Evolutionary conservation across 2,113 vertebrate species (phyloP).

Genomic region (Pogonocichla stellata): DNA sequence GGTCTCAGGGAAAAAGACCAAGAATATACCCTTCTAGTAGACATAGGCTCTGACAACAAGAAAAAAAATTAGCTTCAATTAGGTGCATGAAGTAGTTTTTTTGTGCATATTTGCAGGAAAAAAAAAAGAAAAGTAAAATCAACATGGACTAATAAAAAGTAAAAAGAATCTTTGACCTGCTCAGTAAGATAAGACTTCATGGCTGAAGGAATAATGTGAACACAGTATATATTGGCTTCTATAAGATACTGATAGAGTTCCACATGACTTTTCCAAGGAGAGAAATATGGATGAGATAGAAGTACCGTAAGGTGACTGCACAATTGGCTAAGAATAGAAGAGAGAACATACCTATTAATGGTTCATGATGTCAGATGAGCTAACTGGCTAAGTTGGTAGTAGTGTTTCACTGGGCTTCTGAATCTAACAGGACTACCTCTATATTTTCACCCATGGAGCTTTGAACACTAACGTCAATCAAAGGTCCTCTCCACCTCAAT

Average conservation of each 20-base stretch:
- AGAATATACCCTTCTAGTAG: neutral
- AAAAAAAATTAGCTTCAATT: neutral
- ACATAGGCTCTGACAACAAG: neutral
- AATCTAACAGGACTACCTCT: constrained; percentile 39
- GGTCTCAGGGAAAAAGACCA: neutral
- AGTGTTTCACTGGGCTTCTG: constrained; percentile 46
- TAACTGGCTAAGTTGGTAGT: constrained; percentile 45
- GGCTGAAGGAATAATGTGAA: neutral
- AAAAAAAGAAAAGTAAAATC: neutral
- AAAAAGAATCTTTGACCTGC: neutral
- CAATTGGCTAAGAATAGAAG: constrained; percentile 54
- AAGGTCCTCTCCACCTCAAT: constrained; percentile 45
- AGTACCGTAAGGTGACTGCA: constrained; percentile 29
- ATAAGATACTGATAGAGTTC: constrained; percentile 1
- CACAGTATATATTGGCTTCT: neutral
- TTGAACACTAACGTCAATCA: constrained; percentile 41
- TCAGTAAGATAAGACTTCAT: neutral
- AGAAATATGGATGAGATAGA: constrained; percentile 23
- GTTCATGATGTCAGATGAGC: constrained; percentile 51
- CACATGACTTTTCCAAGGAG: neutral
- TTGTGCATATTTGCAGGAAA: neutral
- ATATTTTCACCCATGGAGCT: constrained; percentile 25
- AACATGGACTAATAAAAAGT: neutral
- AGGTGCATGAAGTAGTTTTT: neutral
- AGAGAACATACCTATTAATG: constrained; percentile 59